These are phyloP conservation scores for Emberiza fucata DNA, from an alignment of 2,113 vertebrate genomes.

Conservation along the genomic window DNA sequence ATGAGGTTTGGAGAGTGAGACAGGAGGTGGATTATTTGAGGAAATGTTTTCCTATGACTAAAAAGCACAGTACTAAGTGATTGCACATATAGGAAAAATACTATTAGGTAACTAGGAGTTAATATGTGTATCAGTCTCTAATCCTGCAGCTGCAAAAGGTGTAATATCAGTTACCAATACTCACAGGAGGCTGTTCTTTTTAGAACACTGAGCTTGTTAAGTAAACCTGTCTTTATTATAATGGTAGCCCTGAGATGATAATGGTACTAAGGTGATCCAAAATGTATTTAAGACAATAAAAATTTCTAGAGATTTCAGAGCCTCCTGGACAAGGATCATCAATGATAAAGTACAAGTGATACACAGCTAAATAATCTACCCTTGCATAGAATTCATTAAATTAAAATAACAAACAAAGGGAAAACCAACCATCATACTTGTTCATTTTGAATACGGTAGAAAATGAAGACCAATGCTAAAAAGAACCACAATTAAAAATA, in stretches of 20 bases:
- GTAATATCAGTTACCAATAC: neutral
- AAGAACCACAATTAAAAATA: neutral
- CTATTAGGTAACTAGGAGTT: neutral
- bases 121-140: neutral
- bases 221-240: neutral
- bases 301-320: neutral
- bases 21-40: neutral
- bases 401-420: neutral
- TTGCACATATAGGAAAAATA: neutral
- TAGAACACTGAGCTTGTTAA: neutral
- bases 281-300: neutral
- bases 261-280: neutral
- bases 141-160: neutral
- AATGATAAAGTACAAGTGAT: neutral
- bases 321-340: neutral
- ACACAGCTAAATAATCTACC: neutral
- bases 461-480: neutral
- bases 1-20: neutral
- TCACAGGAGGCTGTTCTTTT: neutral
- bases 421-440: neutral
- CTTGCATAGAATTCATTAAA: neutral
- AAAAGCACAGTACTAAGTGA: neutral
- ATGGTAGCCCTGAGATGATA: neutral
- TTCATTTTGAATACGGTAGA: neutral
- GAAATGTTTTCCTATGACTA: neutral